Percentiles rank a stretch among this genome's conserved stretches.
These are phyloP conservation scores for Drosophila tani DNA, from an alignment of 1,140 invertebrate species.

Conservation along the genomic window DNA sequence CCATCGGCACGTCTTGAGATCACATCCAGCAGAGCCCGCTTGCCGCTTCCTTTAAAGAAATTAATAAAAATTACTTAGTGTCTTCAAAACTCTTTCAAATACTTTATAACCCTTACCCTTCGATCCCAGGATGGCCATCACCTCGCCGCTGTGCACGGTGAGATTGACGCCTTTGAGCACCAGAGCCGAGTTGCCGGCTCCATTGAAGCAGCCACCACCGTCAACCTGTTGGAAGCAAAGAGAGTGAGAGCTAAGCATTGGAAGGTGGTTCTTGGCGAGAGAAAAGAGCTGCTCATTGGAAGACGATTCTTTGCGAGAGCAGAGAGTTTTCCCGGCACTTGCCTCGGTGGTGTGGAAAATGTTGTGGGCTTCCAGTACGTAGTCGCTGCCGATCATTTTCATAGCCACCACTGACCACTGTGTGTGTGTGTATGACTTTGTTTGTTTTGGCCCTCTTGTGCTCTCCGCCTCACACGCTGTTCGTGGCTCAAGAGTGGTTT, in stretches of 20 bases:
- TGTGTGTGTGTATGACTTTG: background rate
- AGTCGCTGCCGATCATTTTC: slow-evolving; percentile 92
- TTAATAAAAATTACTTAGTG: too few species aligned
- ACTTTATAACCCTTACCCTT: slow-evolving; percentile 88
- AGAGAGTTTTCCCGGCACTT: slow-evolving; percentile 77
- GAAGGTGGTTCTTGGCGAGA: slow-evolving; percentile 16
- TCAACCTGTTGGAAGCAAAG: slow-evolving; percentile 88
- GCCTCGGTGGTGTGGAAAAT: slow-evolving; percentile 95
- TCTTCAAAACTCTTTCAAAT: background rate
- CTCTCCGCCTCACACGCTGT: slow-evolving; percentile 50
- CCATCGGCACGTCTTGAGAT: slow-evolving; percentile 92
- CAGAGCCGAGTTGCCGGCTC: slow-evolving; percentile 91
- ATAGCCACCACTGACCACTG: slow-evolving; percentile 58
- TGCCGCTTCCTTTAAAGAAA: slow-evolving; percentile 90
- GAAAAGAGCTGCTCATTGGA: slow-evolving; percentile 46
- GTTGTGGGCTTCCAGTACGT: slow-evolving; percentile 94
- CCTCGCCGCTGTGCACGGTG: slow-evolving; percentile 95
- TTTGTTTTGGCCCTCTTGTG: slow-evolving; percentile 61
- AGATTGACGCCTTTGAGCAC: slow-evolving; percentile 96
- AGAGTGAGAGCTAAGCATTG: slow-evolving; percentile 43
- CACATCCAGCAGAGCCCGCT: slow-evolving; percentile 95
- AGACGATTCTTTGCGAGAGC: slow-evolving; percentile 1
- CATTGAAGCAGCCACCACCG: slow-evolving; percentile 91
- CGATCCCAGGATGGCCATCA: slow-evolving; percentile 95
- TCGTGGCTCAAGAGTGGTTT: slow-evolving; percentile 52